Evolutionary conservation across 2,113 vertebrate genomes (phyloP), one percentile per base, ranked within the genome.

Genomic region (Rana temporaria): DNA sequence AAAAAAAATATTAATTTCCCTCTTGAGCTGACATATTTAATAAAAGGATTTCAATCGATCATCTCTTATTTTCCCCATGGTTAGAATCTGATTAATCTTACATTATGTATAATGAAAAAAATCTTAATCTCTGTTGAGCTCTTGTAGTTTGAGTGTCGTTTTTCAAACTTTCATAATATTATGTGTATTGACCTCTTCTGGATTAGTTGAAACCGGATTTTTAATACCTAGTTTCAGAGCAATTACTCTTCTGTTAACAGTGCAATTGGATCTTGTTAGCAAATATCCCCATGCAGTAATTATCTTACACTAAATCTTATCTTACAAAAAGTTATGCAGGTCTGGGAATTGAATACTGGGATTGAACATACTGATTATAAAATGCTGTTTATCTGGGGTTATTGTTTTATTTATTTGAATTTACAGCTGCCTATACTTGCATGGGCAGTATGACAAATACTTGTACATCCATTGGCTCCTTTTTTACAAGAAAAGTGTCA

Each of bases 131-230:
- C 17, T 19, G 15, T 65, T 55, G 11, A 48, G 22, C 55, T 2
- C 11, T 12, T 14, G 30, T 74, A 16, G 1, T 59, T 74, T n/a
- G 9, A 74, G 5, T 42, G 56, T 32, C 30, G 59, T 60, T 74
- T 71, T 60, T 74, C 30, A 74, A 38, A 12, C 71, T 60, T n/a
- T 15, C 30, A 16, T 74, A 73, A 57, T 55, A 73, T 59, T 73
- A 24, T 12, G 48, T n/a, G 17, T 78, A 78, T 78, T 67, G 76
- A 78, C 63, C 62, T 78, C 76, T 67, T 16, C 19, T 18, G 53
- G 17, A 66, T 78, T 55, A 55, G 48, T 22, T 78, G 76, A 55
- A 56, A 78, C n/a, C 11, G 8, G 17, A 8, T 12, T 56, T 66
- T 55, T 65, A 55, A 56, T 56, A 18, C 14, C 34, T 16, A 66